A percentile compares a stretch with the other conserved stretches of the same genome.
Conservation (phyloP, 2,113 vertebrate species). For the Trogon melanurus region DNA sequence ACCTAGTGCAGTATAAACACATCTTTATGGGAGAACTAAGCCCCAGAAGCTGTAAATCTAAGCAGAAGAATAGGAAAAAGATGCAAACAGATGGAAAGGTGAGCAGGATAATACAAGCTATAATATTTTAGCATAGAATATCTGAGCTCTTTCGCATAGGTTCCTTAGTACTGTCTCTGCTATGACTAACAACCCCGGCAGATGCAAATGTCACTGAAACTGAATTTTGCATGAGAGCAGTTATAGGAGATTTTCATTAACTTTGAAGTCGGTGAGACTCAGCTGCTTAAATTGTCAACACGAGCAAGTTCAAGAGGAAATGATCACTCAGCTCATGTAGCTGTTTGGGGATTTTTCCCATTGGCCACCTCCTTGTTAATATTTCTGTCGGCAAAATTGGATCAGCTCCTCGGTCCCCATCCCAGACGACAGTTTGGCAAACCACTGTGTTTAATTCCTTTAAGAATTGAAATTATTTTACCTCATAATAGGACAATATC, state of each 20-base stretch:
- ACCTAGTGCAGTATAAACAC: neutral
- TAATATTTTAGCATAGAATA: neutral
- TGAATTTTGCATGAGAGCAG: slow-evolving; percentile 54
- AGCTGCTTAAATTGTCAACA: slow-evolving; percentile 32
- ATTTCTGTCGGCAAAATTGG: slow-evolving; percentile 13
- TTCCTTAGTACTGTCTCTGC: neutral
- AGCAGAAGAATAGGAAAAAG: neutral
- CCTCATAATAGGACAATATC: neutral
- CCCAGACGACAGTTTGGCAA: neutral
- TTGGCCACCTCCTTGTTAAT: neutral
- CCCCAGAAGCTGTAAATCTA: neutral
- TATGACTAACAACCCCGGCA: slow-evolving; percentile 5
- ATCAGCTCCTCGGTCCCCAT: neutral
- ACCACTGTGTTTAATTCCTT: neutral
- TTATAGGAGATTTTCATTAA: slow-evolving; percentile 36
- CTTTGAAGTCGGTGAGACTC: slow-evolving; percentile 28
- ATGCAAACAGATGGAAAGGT: neutral
- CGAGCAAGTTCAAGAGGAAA: slow-evolving; percentile 32
- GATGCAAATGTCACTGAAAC: slow-evolving; percentile 2
- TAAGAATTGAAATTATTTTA: neutral
- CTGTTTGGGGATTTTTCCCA: neutral
- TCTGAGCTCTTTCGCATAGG: neutral
- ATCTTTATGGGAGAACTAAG: neutral
- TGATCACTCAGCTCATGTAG: neutral
- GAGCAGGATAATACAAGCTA: neutral